A percentile compares a stretch with the other conserved stretches of the same genome.
Evolutionary conservation across 2,888 invertebrate genomes (phyloP).

Genomic region (Tridacna crocea): DNA sequence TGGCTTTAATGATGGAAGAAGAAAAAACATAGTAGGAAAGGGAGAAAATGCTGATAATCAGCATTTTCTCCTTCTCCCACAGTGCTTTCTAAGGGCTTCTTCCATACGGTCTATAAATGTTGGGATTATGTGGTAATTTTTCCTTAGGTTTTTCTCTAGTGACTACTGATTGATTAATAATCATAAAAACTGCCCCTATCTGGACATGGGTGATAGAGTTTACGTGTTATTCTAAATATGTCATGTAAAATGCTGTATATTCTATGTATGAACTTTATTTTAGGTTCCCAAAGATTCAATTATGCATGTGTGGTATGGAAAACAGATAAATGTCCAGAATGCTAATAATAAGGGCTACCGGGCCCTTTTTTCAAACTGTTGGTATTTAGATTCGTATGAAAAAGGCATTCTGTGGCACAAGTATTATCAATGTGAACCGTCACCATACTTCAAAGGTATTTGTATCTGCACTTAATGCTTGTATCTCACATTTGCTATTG

Average conservation of each 20-base stretch:
- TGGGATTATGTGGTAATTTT: too few species aligned
- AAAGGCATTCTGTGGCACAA: conserved; percentile 76
- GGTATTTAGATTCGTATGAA: conserved; percentile 76
- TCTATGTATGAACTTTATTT: not conserved
- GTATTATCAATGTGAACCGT: conserved; percentile 87
- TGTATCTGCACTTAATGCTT: not conserved
- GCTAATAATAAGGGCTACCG: conserved; percentile 66
- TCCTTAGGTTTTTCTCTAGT: too few species aligned
- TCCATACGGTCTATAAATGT: too few species aligned
- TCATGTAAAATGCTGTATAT: too few species aligned
- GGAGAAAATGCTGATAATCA: not conserved
- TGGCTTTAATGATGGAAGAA: too few species aligned
- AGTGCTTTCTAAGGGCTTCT: not conserved
- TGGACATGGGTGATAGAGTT: too few species aligned
- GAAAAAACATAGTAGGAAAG: not conserved
- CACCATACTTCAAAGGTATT: conserved; percentile 52
- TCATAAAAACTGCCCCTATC: too few species aligned
- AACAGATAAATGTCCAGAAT: conserved; percentile 53
- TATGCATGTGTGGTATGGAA: conserved; percentile 78
- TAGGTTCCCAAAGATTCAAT: conserved; percentile 75
- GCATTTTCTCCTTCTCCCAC: not conserved
- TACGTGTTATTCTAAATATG: too few species aligned
- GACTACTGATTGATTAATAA: too few species aligned
- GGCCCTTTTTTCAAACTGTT: conserved; percentile 76
- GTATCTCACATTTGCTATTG: too few species aligned